These are phyloP conservation scores for Porites cylindrica DNA, from an alignment of 92 coral and sea anemone genomes.

Conservation along the genomic window DNA sequence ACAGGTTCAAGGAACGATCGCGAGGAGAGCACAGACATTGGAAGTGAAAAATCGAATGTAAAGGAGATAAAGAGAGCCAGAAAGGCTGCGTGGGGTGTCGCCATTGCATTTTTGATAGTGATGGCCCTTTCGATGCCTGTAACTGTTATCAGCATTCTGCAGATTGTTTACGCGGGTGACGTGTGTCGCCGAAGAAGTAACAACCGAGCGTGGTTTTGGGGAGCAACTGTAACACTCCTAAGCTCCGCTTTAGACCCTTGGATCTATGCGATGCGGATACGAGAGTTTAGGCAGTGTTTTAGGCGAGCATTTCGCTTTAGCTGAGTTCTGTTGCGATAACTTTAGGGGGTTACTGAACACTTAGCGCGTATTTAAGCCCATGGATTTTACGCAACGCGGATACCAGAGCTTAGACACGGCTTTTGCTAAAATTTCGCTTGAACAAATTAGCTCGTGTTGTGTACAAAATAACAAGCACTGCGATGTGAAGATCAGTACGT, in stretches of 20 bases:
- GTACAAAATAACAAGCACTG: no score
- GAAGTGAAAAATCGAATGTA: slow-evolving; percentile 7
- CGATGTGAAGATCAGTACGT: no score
- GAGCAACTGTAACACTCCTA: slow-evolving; percentile 49
- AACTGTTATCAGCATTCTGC: slow-evolving; percentile 61
- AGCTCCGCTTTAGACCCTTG: slow-evolving; percentile 81
- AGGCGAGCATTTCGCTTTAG: slow-evolving; percentile 39
- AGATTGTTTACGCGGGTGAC: slow-evolving; percentile 29
- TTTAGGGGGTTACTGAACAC: no score
- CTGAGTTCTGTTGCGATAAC: not conserved
- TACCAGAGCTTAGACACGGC: no score
- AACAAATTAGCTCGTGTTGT: no score
- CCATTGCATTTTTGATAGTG: slow-evolving; percentile 68
- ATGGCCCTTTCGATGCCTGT: slow-evolving; percentile 59
- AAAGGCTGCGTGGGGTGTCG: slow-evolving; percentile 79
- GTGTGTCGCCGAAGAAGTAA: slow-evolving; percentile 45
- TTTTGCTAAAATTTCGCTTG: no score
- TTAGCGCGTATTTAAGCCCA: no score
- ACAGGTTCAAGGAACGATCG: not conserved
- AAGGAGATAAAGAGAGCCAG: slow-evolving; percentile 63
- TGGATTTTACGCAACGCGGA: no score
- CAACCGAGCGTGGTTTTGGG: slow-evolving; percentile 79
- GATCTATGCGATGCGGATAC: slow-evolving; percentile 75
- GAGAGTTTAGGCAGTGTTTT: slow-evolving; percentile 63
- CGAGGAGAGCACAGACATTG: slow-evolving; percentile 3